These are phyloP conservation scores for Avahi laniger DNA, from an alignment of 2,797 vertebrate genomes.

Conservation along the genomic window DNA sequence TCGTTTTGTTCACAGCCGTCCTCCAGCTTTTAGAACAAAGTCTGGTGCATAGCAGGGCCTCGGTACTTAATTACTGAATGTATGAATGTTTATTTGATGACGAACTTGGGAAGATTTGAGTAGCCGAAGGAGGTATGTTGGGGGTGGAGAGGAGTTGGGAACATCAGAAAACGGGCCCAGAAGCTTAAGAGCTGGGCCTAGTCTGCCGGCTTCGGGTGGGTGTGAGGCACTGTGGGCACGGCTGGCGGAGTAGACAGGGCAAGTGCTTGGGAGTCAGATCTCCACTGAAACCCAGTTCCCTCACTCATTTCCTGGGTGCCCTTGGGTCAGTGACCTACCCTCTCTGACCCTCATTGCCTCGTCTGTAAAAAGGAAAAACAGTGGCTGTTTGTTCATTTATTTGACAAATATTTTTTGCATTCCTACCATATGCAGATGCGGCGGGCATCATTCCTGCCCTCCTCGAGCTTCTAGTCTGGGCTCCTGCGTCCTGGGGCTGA, in stretches of 20 bases:
- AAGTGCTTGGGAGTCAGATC: background rate
- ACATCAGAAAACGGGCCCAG: background rate
- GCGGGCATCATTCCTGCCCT: background rate
- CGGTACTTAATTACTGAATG: background rate
- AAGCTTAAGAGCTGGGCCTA: background rate
- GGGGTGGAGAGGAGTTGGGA: background rate
- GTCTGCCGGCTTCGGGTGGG: background rate
- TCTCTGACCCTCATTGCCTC: background rate
- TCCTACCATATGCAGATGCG: fast-evolving
- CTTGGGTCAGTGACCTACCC: background rate
- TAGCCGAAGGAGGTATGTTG: background rate
- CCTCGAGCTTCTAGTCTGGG: background rate
- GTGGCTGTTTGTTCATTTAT: background rate
- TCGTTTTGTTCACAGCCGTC: background rate
- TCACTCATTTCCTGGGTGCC: background rate
- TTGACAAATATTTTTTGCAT: fast-evolving
- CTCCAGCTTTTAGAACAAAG: background rate
- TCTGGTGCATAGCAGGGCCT: background rate
- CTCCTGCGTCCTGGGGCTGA: background rate
- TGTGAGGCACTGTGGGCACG: too few relatives aligned
- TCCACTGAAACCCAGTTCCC: background rate
- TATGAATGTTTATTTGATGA: background rate
- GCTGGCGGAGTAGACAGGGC: background rate
- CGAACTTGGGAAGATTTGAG: background rate
- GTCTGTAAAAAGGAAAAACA: background rate